Evolutionary conservation across 2,113 vertebrate species (phyloP).

Genomic region (Tyto alba): DNA sequence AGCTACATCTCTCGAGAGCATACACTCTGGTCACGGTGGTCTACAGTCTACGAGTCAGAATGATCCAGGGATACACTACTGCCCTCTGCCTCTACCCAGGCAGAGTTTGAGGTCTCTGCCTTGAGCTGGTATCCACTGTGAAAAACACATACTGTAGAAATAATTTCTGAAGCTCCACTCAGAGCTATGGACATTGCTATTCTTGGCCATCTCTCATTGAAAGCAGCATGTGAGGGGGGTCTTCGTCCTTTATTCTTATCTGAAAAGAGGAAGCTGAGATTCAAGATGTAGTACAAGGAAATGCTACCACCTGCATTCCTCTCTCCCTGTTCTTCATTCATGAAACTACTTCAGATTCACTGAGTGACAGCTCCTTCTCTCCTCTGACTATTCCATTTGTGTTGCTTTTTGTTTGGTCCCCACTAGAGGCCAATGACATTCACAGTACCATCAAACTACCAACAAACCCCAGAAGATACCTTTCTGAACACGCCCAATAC

Average conservation of each 20-base stretch:
- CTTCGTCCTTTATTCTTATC: not conserved
- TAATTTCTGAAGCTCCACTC: not conserved
- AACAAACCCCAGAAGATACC: not conserved
- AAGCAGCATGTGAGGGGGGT: not conserved
- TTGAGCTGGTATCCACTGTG: not conserved
- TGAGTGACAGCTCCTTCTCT: not conserved
- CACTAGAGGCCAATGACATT: not conserved
- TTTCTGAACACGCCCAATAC: not conserved
- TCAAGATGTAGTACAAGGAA: not conserved
- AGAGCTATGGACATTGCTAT: not conserved
- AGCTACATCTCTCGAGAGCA: not conserved
- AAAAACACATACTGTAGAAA: not conserved
- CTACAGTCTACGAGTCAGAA: not conserved
- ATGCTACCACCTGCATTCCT: not conserved
- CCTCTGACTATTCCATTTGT: fast-evolving
- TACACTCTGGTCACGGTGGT: not conserved
- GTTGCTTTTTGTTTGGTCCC: not conserved
- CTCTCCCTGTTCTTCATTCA: not conserved
- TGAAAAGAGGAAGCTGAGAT: not conserved
- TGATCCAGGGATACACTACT: not conserved
- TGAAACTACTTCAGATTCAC: not conserved
- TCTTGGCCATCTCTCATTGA: not conserved
- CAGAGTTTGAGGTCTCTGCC: not conserved
- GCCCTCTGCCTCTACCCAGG: not conserved
- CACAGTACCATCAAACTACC: not conserved